Evolutionary conservation across 2,797 vertebrate species (phyloP).

Genomic region (Cuniculus paca): DNA sequence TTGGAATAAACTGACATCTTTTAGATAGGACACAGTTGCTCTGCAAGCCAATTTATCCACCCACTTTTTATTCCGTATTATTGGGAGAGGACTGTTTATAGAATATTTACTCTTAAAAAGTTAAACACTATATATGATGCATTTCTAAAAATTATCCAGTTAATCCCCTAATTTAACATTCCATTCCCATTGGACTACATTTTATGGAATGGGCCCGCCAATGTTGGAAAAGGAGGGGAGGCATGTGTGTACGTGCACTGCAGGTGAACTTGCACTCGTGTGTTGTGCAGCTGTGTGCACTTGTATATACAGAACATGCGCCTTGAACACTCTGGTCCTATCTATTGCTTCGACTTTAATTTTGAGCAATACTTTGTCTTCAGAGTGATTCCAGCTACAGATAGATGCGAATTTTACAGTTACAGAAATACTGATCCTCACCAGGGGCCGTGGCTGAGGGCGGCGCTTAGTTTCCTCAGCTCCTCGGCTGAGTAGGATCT

Average conservation of each 20-base stretch:
- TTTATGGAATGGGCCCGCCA: slow-evolving; percentile 30
- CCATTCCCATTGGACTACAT: slow-evolving; percentile 15
- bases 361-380: slow-evolving; percentile 53
- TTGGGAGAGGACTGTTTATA: neutral
- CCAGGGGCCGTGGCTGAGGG: neutral
- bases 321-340: neutral
- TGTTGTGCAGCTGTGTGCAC: neutral
- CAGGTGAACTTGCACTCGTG: neutral
- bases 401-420: slow-evolving; percentile 11
- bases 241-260: neutral
- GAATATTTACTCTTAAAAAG: slow-evolving; percentile 52
- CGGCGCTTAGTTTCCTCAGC: neutral
- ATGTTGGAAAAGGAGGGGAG: neutral
- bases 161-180: slow-evolving; percentile 58
- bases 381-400: slow-evolving; percentile 18
- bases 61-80: neutral
- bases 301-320: neutral
- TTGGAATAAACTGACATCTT: neutral
- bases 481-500: slow-evolving; percentile 4
- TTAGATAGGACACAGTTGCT: neutral
- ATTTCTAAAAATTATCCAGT: slow-evolving; percentile 59
- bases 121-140: slow-evolving; percentile 28
- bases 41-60: neutral
- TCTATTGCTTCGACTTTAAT: neutral
- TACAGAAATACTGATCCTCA: neutral